Conservation (phyloP, 2,888 invertebrate genomes). For the Chouioia cunea region DNA sequence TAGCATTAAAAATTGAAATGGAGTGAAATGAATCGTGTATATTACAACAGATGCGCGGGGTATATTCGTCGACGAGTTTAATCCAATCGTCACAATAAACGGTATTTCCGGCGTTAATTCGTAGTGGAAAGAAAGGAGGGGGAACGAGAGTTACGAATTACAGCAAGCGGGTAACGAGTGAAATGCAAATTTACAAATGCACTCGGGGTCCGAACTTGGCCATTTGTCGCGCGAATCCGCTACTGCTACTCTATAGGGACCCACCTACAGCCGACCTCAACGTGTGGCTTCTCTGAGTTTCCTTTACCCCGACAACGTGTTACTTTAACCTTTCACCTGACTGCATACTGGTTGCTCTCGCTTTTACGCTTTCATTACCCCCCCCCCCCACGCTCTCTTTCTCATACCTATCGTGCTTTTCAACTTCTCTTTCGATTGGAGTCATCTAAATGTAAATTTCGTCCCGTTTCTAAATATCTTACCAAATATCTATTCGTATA, state of each 20-base stretch:
- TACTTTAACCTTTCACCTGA: constrained; percentile 8
- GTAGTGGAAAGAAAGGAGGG: not conserved
- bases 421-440: too few species aligned
- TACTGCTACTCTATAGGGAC: too few species aligned
- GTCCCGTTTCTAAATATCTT: too few species aligned
- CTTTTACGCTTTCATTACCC: too few species aligned
- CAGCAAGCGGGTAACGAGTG: constrained; percentile 21
- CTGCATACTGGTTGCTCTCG: not conserved
- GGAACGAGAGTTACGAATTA: not conserved
- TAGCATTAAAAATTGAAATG: too few species aligned
- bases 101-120: constrained; percentile 19
- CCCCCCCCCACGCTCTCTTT: too few species aligned
- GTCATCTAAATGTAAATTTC: too few species aligned
- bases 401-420: too few species aligned
- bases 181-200: constrained; percentile 35
- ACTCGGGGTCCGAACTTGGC: constrained; percentile 19
- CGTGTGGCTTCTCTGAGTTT: not conserved
- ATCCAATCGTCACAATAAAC: constrained; percentile 23
- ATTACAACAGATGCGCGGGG: not conserved
- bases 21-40: not conserved
- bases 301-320: constrained; percentile 5
- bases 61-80: constrained; percentile 9
- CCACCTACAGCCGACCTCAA: not conserved
- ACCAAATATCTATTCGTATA: too few species aligned
- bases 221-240: constrained; percentile 16